Evolutionary conservation across 1,140 invertebrate species (phyloP).

Genomic region (Drosophila bifasciata): DNA sequence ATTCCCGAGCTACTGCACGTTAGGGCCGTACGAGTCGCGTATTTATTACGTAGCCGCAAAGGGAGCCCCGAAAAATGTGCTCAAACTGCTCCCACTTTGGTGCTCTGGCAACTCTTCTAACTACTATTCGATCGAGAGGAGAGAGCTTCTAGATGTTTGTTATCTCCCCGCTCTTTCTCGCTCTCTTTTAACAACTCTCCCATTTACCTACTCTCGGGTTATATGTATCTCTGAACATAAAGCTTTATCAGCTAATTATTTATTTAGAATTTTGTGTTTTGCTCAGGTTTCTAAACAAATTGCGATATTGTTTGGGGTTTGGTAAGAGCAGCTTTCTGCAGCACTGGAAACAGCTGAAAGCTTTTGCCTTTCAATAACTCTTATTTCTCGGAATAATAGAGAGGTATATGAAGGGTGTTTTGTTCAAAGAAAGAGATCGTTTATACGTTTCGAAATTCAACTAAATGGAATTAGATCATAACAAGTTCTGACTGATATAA

Average conservation of each 20-base stretch:
- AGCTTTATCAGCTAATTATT: constrained; percentile 2
- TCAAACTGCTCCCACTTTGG: not conserved
- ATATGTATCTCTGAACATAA: no score
- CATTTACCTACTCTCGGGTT: not conserved
- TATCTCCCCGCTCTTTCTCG: constrained; percentile 7
- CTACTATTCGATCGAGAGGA: constrained; percentile 16
- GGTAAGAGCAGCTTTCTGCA: not conserved
- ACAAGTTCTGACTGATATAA: no score
- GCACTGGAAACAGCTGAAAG: not conserved
- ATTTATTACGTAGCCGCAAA: constrained; percentile 13
- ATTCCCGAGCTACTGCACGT: constrained; percentile 27
- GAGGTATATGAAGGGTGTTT: no score
- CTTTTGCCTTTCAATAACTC: constrained; percentile 1
- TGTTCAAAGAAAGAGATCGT: no score
- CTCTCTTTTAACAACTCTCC: constrained; percentile 9
- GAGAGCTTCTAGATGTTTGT: not conserved
- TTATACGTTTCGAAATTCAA: no score
- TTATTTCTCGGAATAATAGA: not conserved
- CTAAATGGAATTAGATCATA: no score
- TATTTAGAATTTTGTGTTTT: constrained; percentile 34
- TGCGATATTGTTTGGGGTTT: not conserved
- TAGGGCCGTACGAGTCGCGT: not conserved
- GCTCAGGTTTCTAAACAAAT: constrained; percentile 40
- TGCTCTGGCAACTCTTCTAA: constrained; percentile 7
- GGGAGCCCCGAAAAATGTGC: constrained; percentile 2